Percentiles rank a stretch among this genome's conserved stretches.
Conservation (phyloP, 1,140 invertebrate genomes). For the Scylla paramamosain region DNA sequence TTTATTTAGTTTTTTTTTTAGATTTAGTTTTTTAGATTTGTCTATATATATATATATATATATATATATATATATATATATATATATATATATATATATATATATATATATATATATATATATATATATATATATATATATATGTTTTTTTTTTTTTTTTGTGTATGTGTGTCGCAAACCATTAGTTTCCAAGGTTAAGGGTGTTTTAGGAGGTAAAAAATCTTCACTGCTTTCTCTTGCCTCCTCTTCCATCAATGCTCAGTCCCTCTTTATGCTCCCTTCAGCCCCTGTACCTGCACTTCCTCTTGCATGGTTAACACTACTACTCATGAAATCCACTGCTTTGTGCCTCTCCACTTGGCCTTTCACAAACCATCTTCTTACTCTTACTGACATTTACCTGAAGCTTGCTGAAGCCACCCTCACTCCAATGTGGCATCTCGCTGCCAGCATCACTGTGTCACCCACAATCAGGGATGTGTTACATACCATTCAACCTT, state of each 20-base stretch:
- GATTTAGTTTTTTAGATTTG: neutral
- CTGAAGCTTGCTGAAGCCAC: neutral
- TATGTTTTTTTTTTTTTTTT: neutral
- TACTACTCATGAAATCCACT: no score
- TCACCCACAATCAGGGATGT: neutral
- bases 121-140: slow-evolving; percentile 33
- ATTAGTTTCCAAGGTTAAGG: neutral
- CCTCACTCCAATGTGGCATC: neutral
- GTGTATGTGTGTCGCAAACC: slow-evolving; percentile 2
- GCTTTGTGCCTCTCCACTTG: no score
- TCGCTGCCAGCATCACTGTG: neutral
- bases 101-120: slow-evolving; percentile 22
- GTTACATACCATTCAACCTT: neutral
- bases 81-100: neutral
- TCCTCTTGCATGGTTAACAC: neutral
- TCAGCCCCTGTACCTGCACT: neutral
- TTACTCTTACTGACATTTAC: no score
- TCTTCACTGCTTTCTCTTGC: no score
- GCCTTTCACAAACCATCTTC: no score
- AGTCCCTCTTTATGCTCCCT: no score
- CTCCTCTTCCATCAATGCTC: no score
- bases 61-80: slow-evolving; percentile 53
- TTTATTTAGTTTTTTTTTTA: neutral
- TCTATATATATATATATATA: slow-evolving; percentile 42
- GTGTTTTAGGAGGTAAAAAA: no score